phyloP scores from a whole-genome alignment of 1,140 invertebrate species.

The Scaptodrosophila lebanonensis region DNA sequence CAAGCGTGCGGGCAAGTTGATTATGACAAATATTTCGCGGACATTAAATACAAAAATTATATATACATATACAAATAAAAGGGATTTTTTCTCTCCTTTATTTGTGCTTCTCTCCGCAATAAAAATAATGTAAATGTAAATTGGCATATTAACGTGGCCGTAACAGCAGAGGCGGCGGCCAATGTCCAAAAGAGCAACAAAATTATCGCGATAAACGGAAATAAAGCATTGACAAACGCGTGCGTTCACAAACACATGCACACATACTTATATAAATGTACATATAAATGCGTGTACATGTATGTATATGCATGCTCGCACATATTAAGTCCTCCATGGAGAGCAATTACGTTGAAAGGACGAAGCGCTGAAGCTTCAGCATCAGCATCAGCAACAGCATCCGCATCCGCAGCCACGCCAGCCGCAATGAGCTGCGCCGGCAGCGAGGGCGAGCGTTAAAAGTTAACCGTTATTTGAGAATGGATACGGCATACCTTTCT shows the following conservation, averaged over 20 bases:
- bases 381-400: conserved; percentile 21
- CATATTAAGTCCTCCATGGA: conserved; percentile 53
- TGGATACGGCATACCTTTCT: no score
- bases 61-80: conserved; percentile 2
- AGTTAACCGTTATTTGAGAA: no score
- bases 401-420: neutral
- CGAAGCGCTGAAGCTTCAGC: no score
- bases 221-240: conserved; percentile 67
- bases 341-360: conserved; percentile 61
- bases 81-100: conserved; percentile 31
- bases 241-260: conserved; percentile 1
- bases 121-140: conserved; percentile 74
- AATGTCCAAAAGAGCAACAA: conserved; percentile 23
- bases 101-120: conserved; percentile 19
- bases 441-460: no score
- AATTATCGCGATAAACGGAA: conserved; percentile 66
- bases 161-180: conserved; percentile 37
- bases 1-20: conserved; percentile 14
- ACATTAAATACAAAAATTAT: neutral
- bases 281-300: neutral
- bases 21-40: neutral
- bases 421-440: neutral
- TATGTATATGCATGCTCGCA: neutral
- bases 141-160: conserved; percentile 63
- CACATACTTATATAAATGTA: conserved; percentile 15